Base-by-base conservation (phyloP, 1,140 invertebrate species). In the Drosophila insularis region DNA sequence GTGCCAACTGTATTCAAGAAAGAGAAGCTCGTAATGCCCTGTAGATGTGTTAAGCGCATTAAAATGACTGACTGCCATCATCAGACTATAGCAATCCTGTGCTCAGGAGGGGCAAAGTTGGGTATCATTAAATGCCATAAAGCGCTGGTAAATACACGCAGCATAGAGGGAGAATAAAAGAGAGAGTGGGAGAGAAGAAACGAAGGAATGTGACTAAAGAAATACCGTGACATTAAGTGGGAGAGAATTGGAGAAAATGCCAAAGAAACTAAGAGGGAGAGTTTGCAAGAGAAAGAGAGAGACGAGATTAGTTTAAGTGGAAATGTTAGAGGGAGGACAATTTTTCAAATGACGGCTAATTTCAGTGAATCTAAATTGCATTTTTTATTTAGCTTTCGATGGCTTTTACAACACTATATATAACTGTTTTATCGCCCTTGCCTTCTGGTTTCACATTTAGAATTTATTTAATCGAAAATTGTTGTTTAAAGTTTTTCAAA, bases 31-130 rank as follows among this genome's bases (percentile, higher is more conserved):
- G 63, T 59, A 37, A 54, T 58, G 59, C 72, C 68, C 35, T 35
- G 71, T 70, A 43, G 72, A 78, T 78, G 61, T 58, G 64, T 58
- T 75, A 79, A 79, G 81, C 72, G 72, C 68, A 80, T 82, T 85
- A 76, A 70, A 69, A 43, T 59, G 50, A 76, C 63, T 59, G 50
- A 76, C 63, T 76, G 73, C 67, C 63, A 70, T 59, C 63, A 73
- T 59, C 40, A 63, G 65, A 72, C 71, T 59, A 75, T 8, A 50
- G 73, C 73, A 39, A 75, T 75, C 32, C 17, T 19, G 11, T 54
- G 55, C 17, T 37, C 14, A 35, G 31, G 55, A 23, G 31, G 55
- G 13, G 4, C 31, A 35, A 58, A 58, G 32, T 35, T 23, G 50
- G 31, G 31, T 19, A 58, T 35, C 55, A 58, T 58, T 58, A 58